Evolutionary conservation across 2,113 vertebrate genomes (phyloP), one percentile per base, ranked within the genome.

Genomic region (Poecilia latipinna): DNA sequence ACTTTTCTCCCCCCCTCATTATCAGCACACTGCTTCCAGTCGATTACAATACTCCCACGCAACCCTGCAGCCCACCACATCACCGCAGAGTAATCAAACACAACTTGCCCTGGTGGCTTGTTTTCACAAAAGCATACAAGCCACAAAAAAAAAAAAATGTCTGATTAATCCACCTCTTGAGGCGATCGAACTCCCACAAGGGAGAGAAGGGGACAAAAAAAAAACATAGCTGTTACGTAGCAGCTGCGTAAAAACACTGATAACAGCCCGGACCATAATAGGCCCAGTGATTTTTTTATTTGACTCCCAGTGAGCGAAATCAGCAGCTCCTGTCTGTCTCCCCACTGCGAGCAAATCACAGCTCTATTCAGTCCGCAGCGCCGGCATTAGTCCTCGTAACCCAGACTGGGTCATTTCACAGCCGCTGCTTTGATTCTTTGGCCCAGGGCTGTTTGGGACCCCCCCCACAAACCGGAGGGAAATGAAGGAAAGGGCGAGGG

Each of bases 271-370:
- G 39, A 68, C 79, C 77, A 86, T 86, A 89, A 87, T 75, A 80
- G 82, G 67, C 85, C 77, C 78, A 19, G 67, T 83, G 86, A 89
- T 91, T 91, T 91, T 91, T 88, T 86, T 79, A 90, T 91, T 90
- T 86, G 89, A 90, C 85, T 91, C 89, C 86, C 75, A 86, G 88
- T 67, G 79, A 89, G 90, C 54, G 3, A 77, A 90, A 90, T 89
- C 89, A 85, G 86, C 71, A 75, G 87, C 81, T 84, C 29, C 76
- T 6, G 35, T 82, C 82, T 69, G 32, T 79, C 60, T 79, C 42
- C 86, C 84, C 69, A 69, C 84, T 71, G 87, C 11, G 60, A 90
- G 86, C 82, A 80, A 82, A 80, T 90, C 89, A 85, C 72, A 70
- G 76, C 8, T 72, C 31, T 65, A 80, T 88, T 90, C 86, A 86